These are phyloP conservation scores for Leucophora obtusa DNA, from an alignment of 2,888 invertebrate genomes.

Conservation along the genomic window DNA sequence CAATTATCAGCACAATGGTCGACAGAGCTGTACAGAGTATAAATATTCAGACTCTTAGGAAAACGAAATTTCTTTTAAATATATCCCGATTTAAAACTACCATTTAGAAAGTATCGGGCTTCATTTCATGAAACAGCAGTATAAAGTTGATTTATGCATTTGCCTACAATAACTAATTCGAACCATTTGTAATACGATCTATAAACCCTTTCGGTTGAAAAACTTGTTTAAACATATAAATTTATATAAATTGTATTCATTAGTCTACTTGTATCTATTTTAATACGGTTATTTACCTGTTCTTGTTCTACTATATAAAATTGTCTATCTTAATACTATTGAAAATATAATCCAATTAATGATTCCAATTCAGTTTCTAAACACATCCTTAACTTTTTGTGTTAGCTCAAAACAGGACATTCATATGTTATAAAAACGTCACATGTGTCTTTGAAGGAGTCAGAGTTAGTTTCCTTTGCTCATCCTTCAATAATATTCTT, in stretches of 20 bases:
- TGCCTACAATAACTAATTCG: too few relatives aligned
- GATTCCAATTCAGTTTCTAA: conserved; percentile 49
- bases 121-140: too few relatives aligned
- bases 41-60: too few relatives aligned
- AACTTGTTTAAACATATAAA: too few relatives aligned
- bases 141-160: too few relatives aligned
- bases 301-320: background rate
- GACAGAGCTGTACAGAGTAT: too few relatives aligned
- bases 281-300: conserved; percentile 56
- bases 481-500: background rate
- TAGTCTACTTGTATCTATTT: conserved; percentile 11
- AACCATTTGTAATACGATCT: too few relatives aligned
- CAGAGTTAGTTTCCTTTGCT: background rate
- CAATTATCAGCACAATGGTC: too few relatives aligned
- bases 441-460: conserved; percentile 5
- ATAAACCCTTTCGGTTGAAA: too few relatives aligned
- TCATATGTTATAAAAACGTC: conserved; percentile 4
- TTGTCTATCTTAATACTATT: conserved; percentile 35
- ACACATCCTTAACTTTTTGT: conserved; percentile 1
- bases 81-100: too few relatives aligned
- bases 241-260: background rate
- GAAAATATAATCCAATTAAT: conserved; percentile 61
- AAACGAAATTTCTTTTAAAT: too few relatives aligned
- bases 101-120: too few relatives aligned
- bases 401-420: background rate